phyloP scores from a whole-genome alignment of 2,888 invertebrate species.

The Euclidia mi region DNA sequence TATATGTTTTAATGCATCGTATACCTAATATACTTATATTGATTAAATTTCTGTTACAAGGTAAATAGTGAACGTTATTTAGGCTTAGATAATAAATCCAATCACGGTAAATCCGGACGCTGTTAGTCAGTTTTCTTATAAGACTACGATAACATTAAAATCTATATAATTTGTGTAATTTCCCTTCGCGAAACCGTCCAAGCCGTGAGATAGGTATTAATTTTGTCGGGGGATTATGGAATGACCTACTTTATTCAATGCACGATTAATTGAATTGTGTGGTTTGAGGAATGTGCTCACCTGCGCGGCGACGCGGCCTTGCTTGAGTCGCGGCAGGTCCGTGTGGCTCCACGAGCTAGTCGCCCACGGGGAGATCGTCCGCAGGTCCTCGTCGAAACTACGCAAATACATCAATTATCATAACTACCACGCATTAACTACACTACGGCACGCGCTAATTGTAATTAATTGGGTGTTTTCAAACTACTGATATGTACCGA shows the following conservation, averaged over 20 bases:
- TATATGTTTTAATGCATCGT: too few relatives aligned
- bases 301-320: slow-evolving; percentile 92
- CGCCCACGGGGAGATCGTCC: slow-evolving; percentile 93
- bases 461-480: too few relatives aligned
- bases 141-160: too few relatives aligned
- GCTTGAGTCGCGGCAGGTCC: slow-evolving; percentile 92
- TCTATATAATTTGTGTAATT: neutral
- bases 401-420: slow-evolving; percentile 33
- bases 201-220: slow-evolving; percentile 34
- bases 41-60: too few relatives aligned
- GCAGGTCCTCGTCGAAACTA: slow-evolving; percentile 91
- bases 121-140: too few relatives aligned
- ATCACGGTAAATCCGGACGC: too few relatives aligned
- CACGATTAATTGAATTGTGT: slow-evolving; percentile 53
- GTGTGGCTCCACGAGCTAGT: slow-evolving; percentile 95
- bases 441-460: too few relatives aligned
- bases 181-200: slow-evolving; percentile 7
- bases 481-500: too few relatives aligned
- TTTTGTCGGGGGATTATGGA: slow-evolving; percentile 47
- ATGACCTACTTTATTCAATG: slow-evolving; percentile 51
- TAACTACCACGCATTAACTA: too few relatives aligned
- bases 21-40: too few relatives aligned
- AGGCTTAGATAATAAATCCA: too few relatives aligned
- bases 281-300: slow-evolving; percentile 50
- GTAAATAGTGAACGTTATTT: too few relatives aligned